Conservation (phyloP, 2,113 vertebrate species). For the Sorex fumeus region DNA sequence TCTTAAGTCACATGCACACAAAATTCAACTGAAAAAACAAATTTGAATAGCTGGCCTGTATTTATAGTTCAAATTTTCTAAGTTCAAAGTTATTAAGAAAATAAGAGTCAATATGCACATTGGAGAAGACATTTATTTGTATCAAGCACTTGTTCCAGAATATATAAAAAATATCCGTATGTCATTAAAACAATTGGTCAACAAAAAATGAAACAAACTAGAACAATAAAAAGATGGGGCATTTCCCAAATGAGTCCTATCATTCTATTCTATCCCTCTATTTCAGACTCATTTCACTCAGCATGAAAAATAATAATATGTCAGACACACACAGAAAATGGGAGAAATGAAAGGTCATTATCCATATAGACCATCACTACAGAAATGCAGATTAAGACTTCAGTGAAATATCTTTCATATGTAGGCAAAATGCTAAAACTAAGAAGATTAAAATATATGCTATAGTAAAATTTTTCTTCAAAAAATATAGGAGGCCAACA, state of each 20-base stretch:
- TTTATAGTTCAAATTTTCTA: slow-evolving; percentile 15
- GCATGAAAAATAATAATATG: too few species aligned
- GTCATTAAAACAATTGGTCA: neutral
- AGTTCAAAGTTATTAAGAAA: neutral
- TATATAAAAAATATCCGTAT: neutral
- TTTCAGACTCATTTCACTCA: too few species aligned
- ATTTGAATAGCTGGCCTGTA: neutral
- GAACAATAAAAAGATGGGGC: neutral
- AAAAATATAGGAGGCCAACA: neutral
- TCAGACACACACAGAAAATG: slow-evolving; percentile 11
- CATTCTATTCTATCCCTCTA: too few species aligned
- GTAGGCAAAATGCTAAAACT: neutral
- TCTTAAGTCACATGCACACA: neutral
- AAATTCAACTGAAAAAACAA: neutral
- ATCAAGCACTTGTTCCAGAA: neutral
- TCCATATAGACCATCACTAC: slow-evolving; percentile 8
- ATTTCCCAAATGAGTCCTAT: too few species aligned
- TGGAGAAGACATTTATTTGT: slow-evolving; percentile 36
- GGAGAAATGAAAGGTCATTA: slow-evolving; percentile 14
- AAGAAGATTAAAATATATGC: neutral
- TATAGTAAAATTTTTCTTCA: too few species aligned
- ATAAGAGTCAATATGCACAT: slow-evolving; percentile 25
- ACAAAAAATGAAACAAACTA: neutral
- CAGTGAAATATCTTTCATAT: neutral
- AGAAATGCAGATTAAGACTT: slow-evolving; percentile 6